A percentile compares a stretch with the other conserved stretches of the same genome.
Conservation (phyloP, 2,888 invertebrate species). For the Steinernema carpocapsae region DNA sequence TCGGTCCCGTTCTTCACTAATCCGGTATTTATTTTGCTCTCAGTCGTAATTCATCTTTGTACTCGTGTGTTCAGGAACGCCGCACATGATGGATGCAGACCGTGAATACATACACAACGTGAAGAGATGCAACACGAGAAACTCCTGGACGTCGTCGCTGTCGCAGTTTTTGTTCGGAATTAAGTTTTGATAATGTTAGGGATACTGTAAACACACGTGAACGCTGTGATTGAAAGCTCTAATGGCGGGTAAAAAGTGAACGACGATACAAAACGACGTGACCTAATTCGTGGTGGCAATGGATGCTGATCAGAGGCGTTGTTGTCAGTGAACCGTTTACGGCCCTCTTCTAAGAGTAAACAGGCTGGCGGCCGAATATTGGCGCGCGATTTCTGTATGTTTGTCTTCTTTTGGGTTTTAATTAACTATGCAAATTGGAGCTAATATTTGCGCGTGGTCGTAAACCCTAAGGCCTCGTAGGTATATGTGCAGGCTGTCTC, state of each 20-base stretch:
- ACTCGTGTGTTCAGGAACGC: neutral
- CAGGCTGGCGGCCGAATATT: no score
- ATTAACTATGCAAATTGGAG: conserved; percentile 32
- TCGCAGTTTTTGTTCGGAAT: no score
- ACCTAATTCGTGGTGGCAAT: neutral
- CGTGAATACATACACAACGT: no score
- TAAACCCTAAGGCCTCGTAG: conserved; percentile 21
- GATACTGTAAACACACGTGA: no score
- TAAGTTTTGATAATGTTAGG: no score
- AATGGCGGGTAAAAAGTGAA: conserved; percentile 32
- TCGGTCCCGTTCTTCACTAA: neutral
- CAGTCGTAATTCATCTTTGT: neutral
- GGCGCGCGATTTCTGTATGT: neutral
- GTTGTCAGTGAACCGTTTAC: neutral
- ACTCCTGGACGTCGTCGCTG: no score
- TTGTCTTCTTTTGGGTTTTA: neutral
- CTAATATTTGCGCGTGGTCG: conserved; percentile 21
- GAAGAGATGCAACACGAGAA: neutral
- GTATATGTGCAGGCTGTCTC: neutral
- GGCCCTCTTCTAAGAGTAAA: neutral
- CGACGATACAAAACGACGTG: conserved; percentile 27
- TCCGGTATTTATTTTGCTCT: neutral
- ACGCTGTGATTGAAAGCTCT: neutral
- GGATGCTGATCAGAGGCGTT: neutral
- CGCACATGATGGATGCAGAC: neutral